These are phyloP conservation scores for Diaprepes abbreviatus DNA, from an alignment of 2,888 invertebrate genomes.

Conservation along the genomic window DNA sequence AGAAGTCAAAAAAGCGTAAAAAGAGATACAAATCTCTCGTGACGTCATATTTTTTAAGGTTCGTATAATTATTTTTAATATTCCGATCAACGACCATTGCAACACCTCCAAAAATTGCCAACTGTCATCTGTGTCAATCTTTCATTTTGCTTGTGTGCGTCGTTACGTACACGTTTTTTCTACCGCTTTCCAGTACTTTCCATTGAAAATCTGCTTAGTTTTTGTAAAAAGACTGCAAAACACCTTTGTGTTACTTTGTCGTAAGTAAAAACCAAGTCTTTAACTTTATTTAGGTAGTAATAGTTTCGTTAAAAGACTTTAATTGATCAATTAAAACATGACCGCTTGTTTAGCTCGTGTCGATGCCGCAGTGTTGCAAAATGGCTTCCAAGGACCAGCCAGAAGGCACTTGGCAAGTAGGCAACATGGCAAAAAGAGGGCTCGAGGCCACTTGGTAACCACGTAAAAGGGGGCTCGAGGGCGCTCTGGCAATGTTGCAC, in stretches of 20 bases:
- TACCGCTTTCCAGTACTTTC: slow-evolving; percentile 16
- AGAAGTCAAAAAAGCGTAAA: too few relatives aligned
- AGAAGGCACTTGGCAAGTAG: slow-evolving; percentile 36
- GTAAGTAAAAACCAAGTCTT: slow-evolving; percentile 17
- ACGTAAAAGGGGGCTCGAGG: slow-evolving; percentile 42
- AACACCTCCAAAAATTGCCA: background rate
- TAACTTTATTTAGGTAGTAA: background rate
- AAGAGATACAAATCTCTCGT: background rate
- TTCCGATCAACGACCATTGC: background rate
- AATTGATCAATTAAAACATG: slow-evolving; percentile 38
- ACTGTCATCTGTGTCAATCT: slow-evolving; percentile 15
- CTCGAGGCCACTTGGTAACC: slow-evolving; percentile 44
- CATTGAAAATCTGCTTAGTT: slow-evolving; percentile 4
- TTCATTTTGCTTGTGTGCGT: slow-evolving; percentile 30
- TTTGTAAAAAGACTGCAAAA: slow-evolving; percentile 8
- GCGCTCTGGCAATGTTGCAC: slow-evolving; percentile 37
- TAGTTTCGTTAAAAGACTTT: slow-evolving; percentile 14
- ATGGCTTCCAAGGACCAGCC: slow-evolving; percentile 61
- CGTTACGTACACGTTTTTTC: slow-evolving; percentile 30
- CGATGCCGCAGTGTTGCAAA: slow-evolving; percentile 56
- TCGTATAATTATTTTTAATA: background rate
- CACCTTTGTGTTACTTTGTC: slow-evolving; percentile 2
- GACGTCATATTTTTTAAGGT: background rate
- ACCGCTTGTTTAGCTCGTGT: slow-evolving; percentile 45
- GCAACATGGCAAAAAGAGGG: slow-evolving; percentile 38